phyloP scores from a whole-genome alignment of 2,113 vertebrate species.

The Eulemur macaco region DNA sequence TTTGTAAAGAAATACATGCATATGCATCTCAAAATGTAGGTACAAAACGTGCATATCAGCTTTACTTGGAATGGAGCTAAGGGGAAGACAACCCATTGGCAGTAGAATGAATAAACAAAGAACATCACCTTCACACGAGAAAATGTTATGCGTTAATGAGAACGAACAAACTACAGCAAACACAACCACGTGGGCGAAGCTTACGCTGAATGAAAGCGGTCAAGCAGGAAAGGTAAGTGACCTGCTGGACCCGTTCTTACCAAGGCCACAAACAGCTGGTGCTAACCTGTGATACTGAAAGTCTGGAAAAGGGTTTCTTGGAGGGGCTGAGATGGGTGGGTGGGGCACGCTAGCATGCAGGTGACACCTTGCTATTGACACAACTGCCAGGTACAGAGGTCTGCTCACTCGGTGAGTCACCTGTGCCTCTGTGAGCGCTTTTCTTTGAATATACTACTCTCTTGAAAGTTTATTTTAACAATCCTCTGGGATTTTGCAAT shows the following conservation, averaged over 20 bases:
- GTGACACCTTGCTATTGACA: fast-evolving
- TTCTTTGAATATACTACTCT: no score
- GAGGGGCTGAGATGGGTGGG: fast-evolving
- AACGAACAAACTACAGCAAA: fast-evolving
- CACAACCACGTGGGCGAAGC: no score
- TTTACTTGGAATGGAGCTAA: not conserved
- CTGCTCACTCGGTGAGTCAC: not conserved
- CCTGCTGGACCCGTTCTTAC: not conserved
- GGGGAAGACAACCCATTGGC: not conserved
- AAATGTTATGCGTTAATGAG: no score
- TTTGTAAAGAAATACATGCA: no score
- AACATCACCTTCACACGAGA: fast-evolving
- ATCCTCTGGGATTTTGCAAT: not conserved
- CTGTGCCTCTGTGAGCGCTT: no score
- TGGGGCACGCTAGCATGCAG: fast-evolving
- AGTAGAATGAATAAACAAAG: not conserved
- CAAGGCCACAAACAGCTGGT: no score
- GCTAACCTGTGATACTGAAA: fast-evolving
- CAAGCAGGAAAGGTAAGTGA: not conserved
- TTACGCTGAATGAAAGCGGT: not conserved
- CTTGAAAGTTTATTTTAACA: not conserved
- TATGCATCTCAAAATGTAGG: not conserved
- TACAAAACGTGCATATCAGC: not conserved
- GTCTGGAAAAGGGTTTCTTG: fast-evolving
- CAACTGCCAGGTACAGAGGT: not conserved